These are phyloP conservation scores for Microplitis demolitor DNA, from an alignment of 1,140 invertebrate genomes.

Conservation along the genomic window DNA sequence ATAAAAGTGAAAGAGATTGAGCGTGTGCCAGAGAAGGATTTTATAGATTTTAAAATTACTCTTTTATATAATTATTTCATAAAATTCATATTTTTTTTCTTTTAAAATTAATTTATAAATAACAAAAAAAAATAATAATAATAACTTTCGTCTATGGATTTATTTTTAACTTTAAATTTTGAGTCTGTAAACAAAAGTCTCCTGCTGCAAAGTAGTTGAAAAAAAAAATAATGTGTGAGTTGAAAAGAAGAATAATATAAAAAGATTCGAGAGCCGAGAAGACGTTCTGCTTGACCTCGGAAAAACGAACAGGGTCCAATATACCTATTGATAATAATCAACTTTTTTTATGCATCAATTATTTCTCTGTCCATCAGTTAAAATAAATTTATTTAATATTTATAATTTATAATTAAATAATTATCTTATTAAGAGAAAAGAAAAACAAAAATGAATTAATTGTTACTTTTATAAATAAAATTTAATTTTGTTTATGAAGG, in stretches of 20 bases:
- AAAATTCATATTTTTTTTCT: not conserved
- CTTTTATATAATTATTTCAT: not conserved
- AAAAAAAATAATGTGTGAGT: not conserved
- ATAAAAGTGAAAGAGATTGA: conserved; percentile 19
- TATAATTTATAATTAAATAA: not conserved
- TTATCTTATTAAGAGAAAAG: no score
- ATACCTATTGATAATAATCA: no score
- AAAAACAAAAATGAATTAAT: not conserved
- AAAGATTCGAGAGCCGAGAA: not conserved
- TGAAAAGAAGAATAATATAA: not conserved
- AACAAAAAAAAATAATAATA: not conserved
- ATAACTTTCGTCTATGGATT: no score
- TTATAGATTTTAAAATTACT: not conserved
- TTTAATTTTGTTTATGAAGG: not conserved
- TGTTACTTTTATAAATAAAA: not conserved
- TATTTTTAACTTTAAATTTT: not conserved
- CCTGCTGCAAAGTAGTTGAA: not conserved
- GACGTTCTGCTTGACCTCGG: not conserved
- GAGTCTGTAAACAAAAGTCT: not conserved
- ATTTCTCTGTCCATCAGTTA: not conserved
- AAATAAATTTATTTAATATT: not conserved
- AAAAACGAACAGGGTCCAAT: not conserved
- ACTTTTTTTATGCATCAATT: no score
- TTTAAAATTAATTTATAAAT: not conserved
- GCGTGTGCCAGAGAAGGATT: not conserved